These are phyloP conservation scores for Aphis gossypii DNA, from an alignment of 1,140 invertebrate genomes.

Conservation along the genomic window DNA sequence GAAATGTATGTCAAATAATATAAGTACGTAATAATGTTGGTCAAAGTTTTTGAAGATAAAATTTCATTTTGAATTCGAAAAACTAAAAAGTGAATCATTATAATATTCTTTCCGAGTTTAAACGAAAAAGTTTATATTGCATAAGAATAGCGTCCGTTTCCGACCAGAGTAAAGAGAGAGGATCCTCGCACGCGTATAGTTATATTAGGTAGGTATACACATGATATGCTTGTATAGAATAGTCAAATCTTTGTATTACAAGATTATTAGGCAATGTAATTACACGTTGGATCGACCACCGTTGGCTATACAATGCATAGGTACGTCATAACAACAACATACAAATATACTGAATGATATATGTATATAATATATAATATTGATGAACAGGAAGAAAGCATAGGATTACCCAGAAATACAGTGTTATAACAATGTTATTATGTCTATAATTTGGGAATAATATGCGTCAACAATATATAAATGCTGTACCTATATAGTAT, in stretches of 20 bases:
- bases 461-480: background rate
- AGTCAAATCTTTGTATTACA: background rate
- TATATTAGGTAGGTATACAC: background rate
- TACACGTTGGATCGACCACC: background rate
- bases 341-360: background rate
- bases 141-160: background rate
- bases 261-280: background rate
- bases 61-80: background rate
- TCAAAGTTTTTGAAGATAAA: background rate
- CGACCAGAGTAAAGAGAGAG: background rate
- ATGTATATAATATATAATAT: background rate
- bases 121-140: background rate
- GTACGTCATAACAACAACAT: background rate
- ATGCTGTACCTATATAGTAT: background rate
- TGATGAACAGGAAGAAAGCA: background rate
- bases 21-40: background rate
- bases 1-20: background rate
- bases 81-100: background rate
- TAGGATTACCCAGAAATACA: background rate
- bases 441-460: slow-evolving; percentile 4
- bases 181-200: background rate
- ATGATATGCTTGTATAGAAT: background rate
- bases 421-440: background rate
- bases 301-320: background rate
- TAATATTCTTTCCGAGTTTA: background rate